Evolutionary conservation across 2,888 invertebrate genomes (phyloP).

Genomic region (Baccha elongata): DNA sequence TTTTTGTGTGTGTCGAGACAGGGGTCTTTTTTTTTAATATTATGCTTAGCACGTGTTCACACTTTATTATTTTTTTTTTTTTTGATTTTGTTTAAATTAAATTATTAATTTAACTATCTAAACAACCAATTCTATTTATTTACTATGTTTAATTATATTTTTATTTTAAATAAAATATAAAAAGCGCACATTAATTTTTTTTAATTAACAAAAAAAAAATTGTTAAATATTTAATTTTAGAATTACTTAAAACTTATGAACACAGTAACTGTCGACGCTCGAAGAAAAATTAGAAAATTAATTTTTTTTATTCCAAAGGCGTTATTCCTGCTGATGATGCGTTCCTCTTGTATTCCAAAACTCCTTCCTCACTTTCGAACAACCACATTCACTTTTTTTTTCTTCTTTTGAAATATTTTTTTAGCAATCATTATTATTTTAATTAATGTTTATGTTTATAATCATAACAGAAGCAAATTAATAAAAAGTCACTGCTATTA

Average conservation of each 20-base stretch:
- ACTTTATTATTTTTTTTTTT: slow-evolving; percentile 43
- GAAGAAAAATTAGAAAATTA: slow-evolving; percentile 2
- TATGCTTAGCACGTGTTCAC: slow-evolving; percentile 54
- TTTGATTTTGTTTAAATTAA: slow-evolving; percentile 8
- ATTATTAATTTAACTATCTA: slow-evolving; percentile 52
- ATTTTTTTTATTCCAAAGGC: slow-evolving; percentile 37
- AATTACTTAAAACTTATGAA: slow-evolving; percentile 66
- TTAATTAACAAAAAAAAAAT: slow-evolving; percentile 11
- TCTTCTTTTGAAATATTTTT: slow-evolving; percentile 69
- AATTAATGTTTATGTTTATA: slow-evolving; percentile 47
- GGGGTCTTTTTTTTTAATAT: slow-evolving; percentile 19
- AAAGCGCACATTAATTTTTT: slow-evolving; percentile 48
- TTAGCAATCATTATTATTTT: slow-evolving; percentile 68
- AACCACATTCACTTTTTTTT: slow-evolving; percentile 68
- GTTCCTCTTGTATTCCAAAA: slow-evolving; percentile 20
- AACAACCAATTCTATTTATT: slow-evolving; percentile 38
- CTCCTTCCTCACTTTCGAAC: slow-evolving; percentile 59
- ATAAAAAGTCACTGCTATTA: slow-evolving; percentile 35
- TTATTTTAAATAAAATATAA: slow-evolving; percentile 37
- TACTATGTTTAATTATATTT: slow-evolving; percentile 38
- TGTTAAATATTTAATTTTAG: slow-evolving; percentile 5
- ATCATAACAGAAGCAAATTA: slow-evolving; percentile 25
- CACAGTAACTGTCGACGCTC: slow-evolving; percentile 63
- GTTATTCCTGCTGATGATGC: slow-evolving; percentile 29
- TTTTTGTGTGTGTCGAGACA: slow-evolving; percentile 27